Base-by-base conservation (phyloP, 2,113 vertebrate genomes). In the Pollimyrus isidori region DNA sequence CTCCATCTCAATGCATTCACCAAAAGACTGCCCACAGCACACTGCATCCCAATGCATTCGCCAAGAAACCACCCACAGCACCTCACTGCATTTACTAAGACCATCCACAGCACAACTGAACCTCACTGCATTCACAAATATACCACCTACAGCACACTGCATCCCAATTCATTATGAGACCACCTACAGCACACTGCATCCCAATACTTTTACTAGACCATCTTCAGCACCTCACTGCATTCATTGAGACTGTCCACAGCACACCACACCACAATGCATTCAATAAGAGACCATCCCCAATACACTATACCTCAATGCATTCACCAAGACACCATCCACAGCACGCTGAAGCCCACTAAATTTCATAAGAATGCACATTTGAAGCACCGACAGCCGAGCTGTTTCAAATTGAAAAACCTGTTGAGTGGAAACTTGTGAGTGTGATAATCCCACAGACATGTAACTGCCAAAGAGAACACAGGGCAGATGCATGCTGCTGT, bases 331-430 rank as follows among this genome's bases (percentile, higher is more conserved):
- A 9, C 7, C 23, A 62, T n/a, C 56, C 23, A 62, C 56, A 62
- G 53, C 19, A 56, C 7, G 4, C 53, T 56, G 53, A 21, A 56
- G 35, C 73, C 35, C 39, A 80, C 35, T 26, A 11, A 10, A 26
- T 26, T 13, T 69, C 26, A 69, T 69, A 69, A 69, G n/a, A 69
- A 69, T 45, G 17, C 76, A 82, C 35, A 17, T 82, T 26, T 10
- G 76, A 82, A 82, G 30, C 76, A 48, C 19, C 19, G 1, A 0
- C 21, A 42, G 82, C 82, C 23, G 21, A 84, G 82, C 7, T 42
- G 42, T 84, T n/a, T 84, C 82, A 84, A 48, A 84, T 23, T n/a
- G 82, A 84, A 26, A 80, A 21, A 80, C 73, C 73, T 80, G 73
- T 19, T 30, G 73, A 80, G 73, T 39, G 35, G 73, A 84, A 84